Conservation (phyloP, 92 coral and sea anemone species). For the Blastomussa wellsi region DNA sequence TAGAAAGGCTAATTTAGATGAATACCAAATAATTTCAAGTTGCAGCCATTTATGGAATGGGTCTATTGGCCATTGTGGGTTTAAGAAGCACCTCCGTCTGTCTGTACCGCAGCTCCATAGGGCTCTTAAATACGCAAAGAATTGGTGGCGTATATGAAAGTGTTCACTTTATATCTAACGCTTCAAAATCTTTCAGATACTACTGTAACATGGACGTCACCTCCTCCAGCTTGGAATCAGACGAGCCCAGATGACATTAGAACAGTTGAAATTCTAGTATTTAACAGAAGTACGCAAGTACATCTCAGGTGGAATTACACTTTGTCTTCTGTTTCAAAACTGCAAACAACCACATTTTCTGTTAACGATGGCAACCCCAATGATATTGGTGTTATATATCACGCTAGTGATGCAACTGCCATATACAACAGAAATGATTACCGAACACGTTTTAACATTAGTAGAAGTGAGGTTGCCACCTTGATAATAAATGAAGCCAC, state of each 20-base stretch:
- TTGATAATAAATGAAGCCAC: background rate
- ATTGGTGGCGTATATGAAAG: background rate
- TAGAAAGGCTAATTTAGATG: no score
- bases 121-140: no score
- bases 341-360: background rate
- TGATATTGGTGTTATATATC: background rate
- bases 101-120: no score
- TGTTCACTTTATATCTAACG: background rate
- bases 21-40: no score
- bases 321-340: background rate
- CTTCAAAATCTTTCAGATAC: background rate
- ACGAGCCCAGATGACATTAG: background rate
- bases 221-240: constrained; percentile 2
- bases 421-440: background rate
- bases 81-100: no score
- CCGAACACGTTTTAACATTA: background rate
- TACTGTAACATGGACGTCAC: background rate
- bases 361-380: background rate
- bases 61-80: no score
- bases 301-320: background rate
- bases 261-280: background rate
- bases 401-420: no score
- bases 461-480: constrained; percentile 1
- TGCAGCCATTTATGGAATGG: no score
- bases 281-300: background rate